Percentiles rank a stretch among this genome's conserved stretches.
These are phyloP conservation scores for Rhizoglyphus robini DNA, from an alignment of 1,140 invertebrate genomes.

Conservation along the genomic window DNA sequence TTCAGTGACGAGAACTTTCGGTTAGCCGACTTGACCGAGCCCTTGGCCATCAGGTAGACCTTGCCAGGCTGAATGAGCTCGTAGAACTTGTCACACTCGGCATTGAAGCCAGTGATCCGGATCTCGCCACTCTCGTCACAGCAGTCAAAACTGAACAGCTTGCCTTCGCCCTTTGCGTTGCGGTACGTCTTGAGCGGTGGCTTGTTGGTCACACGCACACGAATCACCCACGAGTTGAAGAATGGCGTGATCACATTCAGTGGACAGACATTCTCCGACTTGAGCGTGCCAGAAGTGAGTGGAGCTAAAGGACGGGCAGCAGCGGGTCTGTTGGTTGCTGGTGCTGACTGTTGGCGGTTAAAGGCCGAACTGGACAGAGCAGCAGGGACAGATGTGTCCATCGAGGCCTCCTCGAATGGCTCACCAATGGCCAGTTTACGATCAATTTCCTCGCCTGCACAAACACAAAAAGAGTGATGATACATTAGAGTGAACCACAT, in stretches of 20 bases:
- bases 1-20: constrained; percentile 41
- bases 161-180: constrained; percentile 74
- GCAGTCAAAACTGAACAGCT: constrained; percentile 81
- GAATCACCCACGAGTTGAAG: constrained; percentile 17
- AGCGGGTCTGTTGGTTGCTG: not conserved
- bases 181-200: constrained; percentile 53
- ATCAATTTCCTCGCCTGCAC: not conserved
- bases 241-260: constrained; percentile 20
- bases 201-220: not conserved
- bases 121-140: constrained; percentile 90
- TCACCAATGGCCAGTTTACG: not conserved
- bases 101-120: constrained; percentile 80
- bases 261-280: constrained; percentile 16
- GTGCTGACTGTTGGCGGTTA: not conserved
- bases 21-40: constrained; percentile 18
- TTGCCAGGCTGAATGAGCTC: constrained; percentile 66
- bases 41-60: constrained; percentile 28
- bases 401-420: not conserved
- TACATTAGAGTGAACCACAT: not conserved
- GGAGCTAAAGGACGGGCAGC: no score
- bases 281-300: no score
- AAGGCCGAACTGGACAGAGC: not conserved
- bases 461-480: not conserved
- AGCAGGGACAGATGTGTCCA: not conserved
- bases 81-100: constrained; percentile 75